phyloP scores from a whole-genome alignment of 2,113 vertebrate species.

The Actenoides hombroni region DNA sequence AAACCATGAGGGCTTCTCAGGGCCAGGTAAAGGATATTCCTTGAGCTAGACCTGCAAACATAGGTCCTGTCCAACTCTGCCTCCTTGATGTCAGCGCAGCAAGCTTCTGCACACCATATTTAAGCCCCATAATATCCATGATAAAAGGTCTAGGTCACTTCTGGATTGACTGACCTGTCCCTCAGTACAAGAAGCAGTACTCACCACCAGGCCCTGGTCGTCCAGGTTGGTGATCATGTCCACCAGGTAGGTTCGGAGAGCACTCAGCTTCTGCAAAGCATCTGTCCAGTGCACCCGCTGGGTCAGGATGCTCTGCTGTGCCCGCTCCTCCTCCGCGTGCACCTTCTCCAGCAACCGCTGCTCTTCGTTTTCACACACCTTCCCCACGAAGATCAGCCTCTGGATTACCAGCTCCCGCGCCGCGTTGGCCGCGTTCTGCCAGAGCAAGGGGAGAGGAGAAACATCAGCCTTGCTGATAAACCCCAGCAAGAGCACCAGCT shows the following conservation, averaged over 20 bases:
- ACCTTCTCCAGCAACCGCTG: constrained; percentile 87
- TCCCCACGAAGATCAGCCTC: constrained; percentile 78
- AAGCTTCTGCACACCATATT: not conserved
- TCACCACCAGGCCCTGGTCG: constrained; percentile 86
- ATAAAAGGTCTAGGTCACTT: not conserved
- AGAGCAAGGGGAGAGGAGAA: not conserved
- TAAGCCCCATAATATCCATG: rapidly evolving
- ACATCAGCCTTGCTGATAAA: not conserved
- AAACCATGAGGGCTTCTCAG: not conserved
- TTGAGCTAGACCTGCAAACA: not conserved
- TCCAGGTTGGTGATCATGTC: constrained; percentile 83
- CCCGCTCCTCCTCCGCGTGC: constrained; percentile 87
- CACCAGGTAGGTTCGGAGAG: constrained; percentile 85
- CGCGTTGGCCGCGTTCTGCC: constrained; percentile 75
- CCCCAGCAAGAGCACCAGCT: not conserved
- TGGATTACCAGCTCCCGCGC: constrained; percentile 85
- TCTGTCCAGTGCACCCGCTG: constrained; percentile 89
- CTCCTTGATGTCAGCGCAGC: not conserved
- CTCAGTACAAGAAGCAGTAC: not conserved
- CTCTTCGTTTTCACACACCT: constrained; percentile 86
- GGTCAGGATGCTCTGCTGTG: constrained; percentile 90
- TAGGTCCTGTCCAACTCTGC: not conserved
- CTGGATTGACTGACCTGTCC: not conserved
- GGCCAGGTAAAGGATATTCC: not conserved
- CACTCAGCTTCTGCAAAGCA: constrained; percentile 77